Base-by-base conservation (phyloP, 2,797 vertebrate genomes). In the Benthosema pterotum region DNA sequence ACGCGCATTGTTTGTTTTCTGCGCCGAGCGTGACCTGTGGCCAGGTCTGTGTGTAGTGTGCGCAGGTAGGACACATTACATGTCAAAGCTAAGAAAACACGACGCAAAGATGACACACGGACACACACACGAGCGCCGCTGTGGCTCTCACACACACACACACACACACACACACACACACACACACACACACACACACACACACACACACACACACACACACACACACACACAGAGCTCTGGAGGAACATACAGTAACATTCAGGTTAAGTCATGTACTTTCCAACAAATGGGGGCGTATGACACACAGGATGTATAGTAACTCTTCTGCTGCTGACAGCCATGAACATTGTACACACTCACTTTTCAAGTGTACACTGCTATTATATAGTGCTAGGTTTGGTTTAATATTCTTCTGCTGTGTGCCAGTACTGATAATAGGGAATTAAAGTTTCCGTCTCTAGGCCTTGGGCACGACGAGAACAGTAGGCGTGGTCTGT, bases 1-100 rank as follows among this genome's bases (percentile, higher is more conserved):
- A 87, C 82, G 79, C 57, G 73, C 56, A 82, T 85, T 89, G 83
- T 89, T 80, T 68, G 52, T 28, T 52, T 61, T 60, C 54, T 52
- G 74, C 76, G 82, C 67, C 69, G 79, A 38, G 11, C 42, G 14
- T 15, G 32, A 50, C 25, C 17, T 82, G 82, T 79, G 81, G 79
- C 75, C 72, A 74, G 67, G 60, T 72, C 72, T 71, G 55, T 53
- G 55, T 60, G 67, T 66, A 70, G 55, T 53, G 55, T 60, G 67
- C 67, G 71, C 19, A 47, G 49, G 62, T 67, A 62, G 69, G 50
- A 38, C 32, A 38, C 50, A 4, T 16, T 51, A 19, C 65, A 74
- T 52, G n/a, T 67, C 43, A 15, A 60, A 66, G 32, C 67, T 67
- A 66, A 25, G 59, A 64, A 15, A 15, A 53, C 12, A n/a, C n/a